Base-by-base conservation (phyloP, 1,140 invertebrate species). In the Drosophila saltans region DNA sequence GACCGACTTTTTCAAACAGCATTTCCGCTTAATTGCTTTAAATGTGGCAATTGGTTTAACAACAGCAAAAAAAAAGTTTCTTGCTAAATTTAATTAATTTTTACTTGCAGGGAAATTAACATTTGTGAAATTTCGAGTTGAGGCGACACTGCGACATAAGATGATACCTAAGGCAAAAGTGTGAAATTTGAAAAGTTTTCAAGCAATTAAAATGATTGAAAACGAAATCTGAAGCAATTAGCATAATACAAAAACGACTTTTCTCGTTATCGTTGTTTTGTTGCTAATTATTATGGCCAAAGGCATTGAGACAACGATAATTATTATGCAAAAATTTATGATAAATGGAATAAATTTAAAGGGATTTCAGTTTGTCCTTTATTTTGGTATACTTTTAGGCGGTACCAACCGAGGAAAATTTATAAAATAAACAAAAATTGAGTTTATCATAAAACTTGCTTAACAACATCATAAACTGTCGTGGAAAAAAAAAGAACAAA, bases 131-230 rank as follows among this genome's bases (percentile, higher is more conserved):
- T 52, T 52, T 52, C 9, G 45, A 52, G n/a, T 52, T 26, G 21
- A 26, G 24, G 24, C 45, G 45, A 52, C 45, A 52, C 26, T 26
- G 3, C 21, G 21, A 26, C 8, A 52, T 52, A 3, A 52, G 8
- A 52, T 10, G 8, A 52, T 10, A 52, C 21, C 45, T 9, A 2
- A 48, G 45, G 7, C 6, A 48, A 52, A 48, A 45, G 60, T 45
- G 21, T 62, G 36, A 62, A 26, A 39, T 60, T 60, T 59, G 9
- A 52, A 57, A 74, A 84, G 75, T 71, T 69, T 41, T 45, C 52
- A 52, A 26, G 45, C 77, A 80, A 84, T 84, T 84, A 84, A 84
- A 56, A 77, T 84, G 74, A 84, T 80, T 80, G 81, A 80, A 84
- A 78, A 78, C 71, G 64, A 78, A 69, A 77, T 73, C 45, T 26